Percentiles rank a stretch among this genome's conserved stretches.
Conservation (phyloP, 2,797 vertebrate genomes). For the Poecilia picta region DNA sequence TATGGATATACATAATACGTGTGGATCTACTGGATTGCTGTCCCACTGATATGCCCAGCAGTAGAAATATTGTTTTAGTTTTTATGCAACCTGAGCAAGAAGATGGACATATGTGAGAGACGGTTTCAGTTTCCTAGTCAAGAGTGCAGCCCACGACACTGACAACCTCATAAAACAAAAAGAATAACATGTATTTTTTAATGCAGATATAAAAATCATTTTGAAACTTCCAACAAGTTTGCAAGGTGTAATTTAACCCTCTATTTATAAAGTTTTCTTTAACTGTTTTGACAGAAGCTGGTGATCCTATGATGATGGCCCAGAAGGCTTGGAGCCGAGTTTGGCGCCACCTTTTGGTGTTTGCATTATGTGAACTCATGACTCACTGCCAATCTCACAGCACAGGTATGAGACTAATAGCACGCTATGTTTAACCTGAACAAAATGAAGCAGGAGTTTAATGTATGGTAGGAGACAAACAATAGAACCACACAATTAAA, state of each 20-base stretch:
- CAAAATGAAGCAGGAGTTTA: not conserved
- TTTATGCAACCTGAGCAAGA: no score
- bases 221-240: not conserved
- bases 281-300: not conserved
- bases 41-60: no score
- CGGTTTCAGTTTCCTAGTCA: not conserved
- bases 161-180: not conserved
- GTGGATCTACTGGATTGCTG: no score
- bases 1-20: not conserved
- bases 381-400: conserved; percentile 1
- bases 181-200: no score
- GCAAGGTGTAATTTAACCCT: not conserved
- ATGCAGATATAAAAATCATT: not conserved
- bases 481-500: not conserved
- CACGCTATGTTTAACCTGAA: not conserved
- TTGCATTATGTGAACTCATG: not conserved
- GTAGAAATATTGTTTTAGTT: not conserved
- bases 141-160: not conserved
- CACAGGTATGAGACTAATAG: conserved; percentile 11
- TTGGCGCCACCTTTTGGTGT: not conserved
- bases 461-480: not conserved
- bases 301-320: not conserved
- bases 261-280: not conserved
- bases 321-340: not conserved
- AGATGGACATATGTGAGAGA: no score